phyloP scores from a whole-genome alignment of 2,113 vertebrate species.

The Pantherophis guttatus region DNA sequence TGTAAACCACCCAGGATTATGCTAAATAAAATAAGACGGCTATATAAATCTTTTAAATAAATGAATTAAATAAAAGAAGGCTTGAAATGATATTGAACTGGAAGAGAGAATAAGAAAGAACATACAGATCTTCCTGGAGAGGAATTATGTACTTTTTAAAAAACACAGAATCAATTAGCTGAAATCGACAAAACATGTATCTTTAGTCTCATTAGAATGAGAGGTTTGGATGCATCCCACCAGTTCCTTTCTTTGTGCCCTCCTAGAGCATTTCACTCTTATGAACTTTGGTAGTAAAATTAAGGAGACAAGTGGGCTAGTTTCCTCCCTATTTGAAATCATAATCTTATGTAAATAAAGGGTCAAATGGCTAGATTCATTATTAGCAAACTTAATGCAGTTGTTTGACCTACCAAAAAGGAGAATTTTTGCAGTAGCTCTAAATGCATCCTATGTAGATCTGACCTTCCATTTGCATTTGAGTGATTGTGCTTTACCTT shows the following conservation, averaged over 20 bases:
- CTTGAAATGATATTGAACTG: not conserved
- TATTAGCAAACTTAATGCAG: not conserved
- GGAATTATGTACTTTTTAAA: not conserved
- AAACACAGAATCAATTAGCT: not conserved
- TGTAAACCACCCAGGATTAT: not conserved
- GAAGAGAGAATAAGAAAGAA: not conserved
- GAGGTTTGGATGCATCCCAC: not conserved
- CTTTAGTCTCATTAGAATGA: not conserved
- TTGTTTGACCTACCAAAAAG: not conserved
- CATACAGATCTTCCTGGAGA: not conserved
- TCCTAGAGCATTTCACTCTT: not conserved
- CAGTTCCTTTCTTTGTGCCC: not conserved
- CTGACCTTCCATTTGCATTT: not conserved
- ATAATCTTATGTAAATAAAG: not conserved
- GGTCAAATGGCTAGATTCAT: not conserved
- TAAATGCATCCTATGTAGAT: not conserved
- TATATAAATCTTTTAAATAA: not conserved
- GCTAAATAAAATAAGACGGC: not conserved
- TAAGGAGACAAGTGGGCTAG: not conserved
- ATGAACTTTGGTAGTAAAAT: not conserved
- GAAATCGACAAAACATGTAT: not conserved
- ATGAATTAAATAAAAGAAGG: conserved; percentile 2
- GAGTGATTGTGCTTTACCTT: not conserved
- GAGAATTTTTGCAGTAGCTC: not conserved
- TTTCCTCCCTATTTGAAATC: not conserved